Conservation (phyloP, 1,140 invertebrate species). For the Cryptotermes secundus region DNA sequence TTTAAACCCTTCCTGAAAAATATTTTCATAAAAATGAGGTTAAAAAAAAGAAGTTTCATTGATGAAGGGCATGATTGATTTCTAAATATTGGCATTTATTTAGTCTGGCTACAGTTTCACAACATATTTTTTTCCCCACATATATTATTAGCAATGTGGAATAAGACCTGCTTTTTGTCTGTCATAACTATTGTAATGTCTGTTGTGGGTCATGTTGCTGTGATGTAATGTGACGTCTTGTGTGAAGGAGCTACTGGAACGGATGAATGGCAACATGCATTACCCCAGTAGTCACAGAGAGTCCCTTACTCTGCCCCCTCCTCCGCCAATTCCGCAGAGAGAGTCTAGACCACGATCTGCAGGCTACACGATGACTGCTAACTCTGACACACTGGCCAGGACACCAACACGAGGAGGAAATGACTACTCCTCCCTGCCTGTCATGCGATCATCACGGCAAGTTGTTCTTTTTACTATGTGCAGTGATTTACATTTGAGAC, state of each 20-base stretch:
- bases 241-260: constrained; percentile 37
- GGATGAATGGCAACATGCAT: constrained; percentile 29
- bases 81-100: no score
- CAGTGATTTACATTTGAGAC: no score
- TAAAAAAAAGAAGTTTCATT: no score
- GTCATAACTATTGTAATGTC: neutral
- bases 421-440: constrained; percentile 49
- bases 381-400: constrained; percentile 37
- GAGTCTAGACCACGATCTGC: constrained; percentile 57
- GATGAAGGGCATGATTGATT: no score
- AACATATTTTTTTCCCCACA: no score
- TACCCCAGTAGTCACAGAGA: neutral
- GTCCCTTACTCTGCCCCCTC: constrained; percentile 39
- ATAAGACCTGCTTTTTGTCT: neutral
- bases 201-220: neutral
- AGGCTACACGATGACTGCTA: constrained; percentile 49
- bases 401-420: constrained; percentile 46
- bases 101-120: no score
- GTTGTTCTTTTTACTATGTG: neutral
- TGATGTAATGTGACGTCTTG: neutral
- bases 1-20: no score
- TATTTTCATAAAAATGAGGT: no score
- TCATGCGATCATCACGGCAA: constrained; percentile 42
- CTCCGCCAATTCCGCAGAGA: constrained; percentile 59
- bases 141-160: constrained; percentile 38